Evolutionary conservation across 1,140 invertebrate species (phyloP), one percentile per base, ranked within the genome.

Genomic region (Portunus trituberculatus): DNA sequence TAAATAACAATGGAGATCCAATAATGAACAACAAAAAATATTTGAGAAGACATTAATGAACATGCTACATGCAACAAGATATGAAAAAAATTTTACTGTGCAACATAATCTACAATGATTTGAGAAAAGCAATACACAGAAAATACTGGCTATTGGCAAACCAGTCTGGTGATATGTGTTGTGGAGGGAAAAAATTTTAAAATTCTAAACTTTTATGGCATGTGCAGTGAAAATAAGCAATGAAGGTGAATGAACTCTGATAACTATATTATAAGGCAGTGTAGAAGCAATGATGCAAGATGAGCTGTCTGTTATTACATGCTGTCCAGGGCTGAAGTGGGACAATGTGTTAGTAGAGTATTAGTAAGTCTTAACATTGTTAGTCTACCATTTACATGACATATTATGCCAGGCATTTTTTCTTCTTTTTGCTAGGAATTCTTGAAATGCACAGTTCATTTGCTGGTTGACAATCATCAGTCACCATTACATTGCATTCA

Each of bases 281-380:
- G n/a, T 76, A 76, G n/a, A 76, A 76, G 67, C 67, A 76, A 25
- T 76, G 67, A 76, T 76, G 67, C 67, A 76, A 76, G 67, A 76
- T 3, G 67, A 20, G 20, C n/a, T 76, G 67, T 76, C 67, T 76
- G 67, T 76, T 76, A 76, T 76, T n/a, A 76, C 67, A 76, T 76
- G 67, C 67, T 76, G 12, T 76, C 67, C 67, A 76, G 67, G 67
- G 67, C 6, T 76, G 67, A n/a, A n/a, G 67, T 12, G n/a, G 25
- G 67, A 76, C 67, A 1, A 76, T 76, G 67, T 25, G 67, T 76
- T 76, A 76, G 20, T 25, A 76, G 10, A n/a, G n/a, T 39, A 25
- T 48, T 45, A n/a, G n/a, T 76, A n/a, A 6, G 39, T 39, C 39
- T 39, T 39, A 39, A 39, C 39, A 39, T 39, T 39, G 39, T 39